Evolutionary conservation across 2,113 vertebrate genomes (phyloP).

Genomic region (Ciconia stormi): DNA sequence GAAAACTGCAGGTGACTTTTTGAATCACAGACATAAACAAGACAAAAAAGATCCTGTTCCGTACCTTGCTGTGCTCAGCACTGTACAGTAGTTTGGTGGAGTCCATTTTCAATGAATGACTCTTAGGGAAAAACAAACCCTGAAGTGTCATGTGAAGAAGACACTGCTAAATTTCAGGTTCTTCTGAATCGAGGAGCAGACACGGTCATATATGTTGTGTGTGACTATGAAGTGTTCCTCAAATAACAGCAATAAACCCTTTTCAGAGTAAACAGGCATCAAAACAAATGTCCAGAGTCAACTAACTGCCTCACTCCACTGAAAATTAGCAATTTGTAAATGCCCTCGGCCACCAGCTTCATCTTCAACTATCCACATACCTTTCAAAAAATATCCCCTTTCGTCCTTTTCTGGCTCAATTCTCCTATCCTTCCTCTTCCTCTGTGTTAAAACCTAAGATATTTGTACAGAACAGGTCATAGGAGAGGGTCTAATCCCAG

Average conservation of each 20-base stretch:
- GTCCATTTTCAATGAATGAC: neutral
- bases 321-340: neutral
- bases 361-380: neutral
- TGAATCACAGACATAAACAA: neutral
- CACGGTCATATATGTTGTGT: accelerated
- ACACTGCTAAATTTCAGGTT: neutral
- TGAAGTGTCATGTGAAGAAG: neutral
- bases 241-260: neutral
- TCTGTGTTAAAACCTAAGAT: neutral
- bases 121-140: neutral
- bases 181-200: neutral
- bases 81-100: neutral
- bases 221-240: neutral
- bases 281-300: neutral
- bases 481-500: neutral
- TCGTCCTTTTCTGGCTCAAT: neutral
- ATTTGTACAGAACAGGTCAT: neutral
- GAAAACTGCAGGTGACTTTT: neutral
- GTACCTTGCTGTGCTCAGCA: neutral
- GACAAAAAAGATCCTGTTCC: neutral
- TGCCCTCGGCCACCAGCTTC: neutral
- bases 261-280: neutral
- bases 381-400: neutral
- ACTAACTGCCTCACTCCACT: neutral
- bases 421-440: neutral